A percentile compares a stretch with the other conserved stretches of the same genome.
phyloP scores from a whole-genome alignment of 1,140 invertebrate species.

The Macrostomum lignano region DNA sequence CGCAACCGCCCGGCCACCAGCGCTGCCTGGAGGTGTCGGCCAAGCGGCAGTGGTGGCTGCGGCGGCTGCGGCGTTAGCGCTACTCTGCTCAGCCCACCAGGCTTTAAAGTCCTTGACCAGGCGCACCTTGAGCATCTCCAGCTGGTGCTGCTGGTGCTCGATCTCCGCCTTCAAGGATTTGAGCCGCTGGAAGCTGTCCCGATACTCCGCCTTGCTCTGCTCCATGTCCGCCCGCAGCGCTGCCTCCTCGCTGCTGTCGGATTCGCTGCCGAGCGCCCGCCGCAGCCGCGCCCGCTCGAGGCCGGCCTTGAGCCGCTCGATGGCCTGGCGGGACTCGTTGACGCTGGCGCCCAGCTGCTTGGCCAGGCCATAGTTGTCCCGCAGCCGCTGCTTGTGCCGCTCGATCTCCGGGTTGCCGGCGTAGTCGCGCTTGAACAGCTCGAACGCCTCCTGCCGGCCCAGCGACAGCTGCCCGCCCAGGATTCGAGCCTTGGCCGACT shows the following conservation, averaged over 20 bases:
- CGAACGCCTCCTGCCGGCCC: conserved; percentile 26
- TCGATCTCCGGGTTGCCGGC: conserved; percentile 16
- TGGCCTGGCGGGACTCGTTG: no score
- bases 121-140: conserved; percentile 25
- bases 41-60: no score
- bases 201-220: not conserved
- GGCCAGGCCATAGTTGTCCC: conserved; percentile 19
- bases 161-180: conserved; percentile 23
- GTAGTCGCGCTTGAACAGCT: conserved; percentile 23
- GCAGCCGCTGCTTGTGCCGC: conserved; percentile 17
- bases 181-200: conserved; percentile 7
- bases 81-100: conserved; percentile 15
- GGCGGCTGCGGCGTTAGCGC: no score
- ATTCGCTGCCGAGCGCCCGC: no score
- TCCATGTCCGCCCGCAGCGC: no score
- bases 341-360: conserved; percentile 20
- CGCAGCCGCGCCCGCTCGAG: conserved; percentile 23
- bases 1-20: no score
- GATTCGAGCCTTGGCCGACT: no score
- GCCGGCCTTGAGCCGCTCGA: conserved; percentile 12
- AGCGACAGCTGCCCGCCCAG: conserved; percentile 24
- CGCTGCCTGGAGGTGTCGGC: no score
- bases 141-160: conserved; percentile 24
- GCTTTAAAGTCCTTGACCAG: conserved; percentile 27
- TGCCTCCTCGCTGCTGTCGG: no score